phyloP scores from a whole-genome alignment of 2,888 invertebrate species.

The Neoaliturus tenellus region DNA sequence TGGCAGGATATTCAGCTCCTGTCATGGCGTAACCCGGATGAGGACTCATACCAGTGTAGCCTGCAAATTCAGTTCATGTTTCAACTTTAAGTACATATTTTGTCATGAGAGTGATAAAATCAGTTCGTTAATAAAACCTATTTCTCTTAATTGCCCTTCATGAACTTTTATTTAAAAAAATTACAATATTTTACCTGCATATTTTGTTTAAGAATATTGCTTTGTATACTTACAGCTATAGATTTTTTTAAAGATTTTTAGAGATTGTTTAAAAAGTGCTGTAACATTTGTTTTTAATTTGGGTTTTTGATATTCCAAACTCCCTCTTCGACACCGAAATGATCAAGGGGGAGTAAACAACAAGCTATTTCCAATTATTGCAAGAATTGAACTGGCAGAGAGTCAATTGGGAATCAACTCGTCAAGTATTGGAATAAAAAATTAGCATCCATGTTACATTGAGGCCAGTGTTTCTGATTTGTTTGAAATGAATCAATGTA shows the following conservation, averaged over 20 bases:
- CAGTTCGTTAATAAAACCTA: too few species aligned
- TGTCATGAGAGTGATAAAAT: too few species aligned
- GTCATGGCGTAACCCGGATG: slow-evolving; percentile 81
- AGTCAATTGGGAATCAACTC: slow-evolving; percentile 16
- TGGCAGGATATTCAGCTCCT: slow-evolving; percentile 85
- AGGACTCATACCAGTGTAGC: slow-evolving; percentile 89
- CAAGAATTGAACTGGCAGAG: slow-evolving; percentile 27
- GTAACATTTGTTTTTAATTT: slow-evolving; percentile 5
- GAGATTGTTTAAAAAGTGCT: not conserved
- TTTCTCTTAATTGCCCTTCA: too few species aligned
- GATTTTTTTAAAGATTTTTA: not conserved
- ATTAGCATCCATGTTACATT: slow-evolving; percentile 12
- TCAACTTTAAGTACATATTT: too few species aligned
- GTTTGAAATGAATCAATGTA: too few species aligned
- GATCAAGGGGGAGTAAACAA: slow-evolving; percentile 30
- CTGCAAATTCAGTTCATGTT: too few species aligned
- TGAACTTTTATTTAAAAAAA: too few species aligned
- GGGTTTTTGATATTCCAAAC: not conserved
- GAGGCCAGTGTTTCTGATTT: not conserved
- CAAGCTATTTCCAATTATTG: slow-evolving; percentile 34
- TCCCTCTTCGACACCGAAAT: not conserved
- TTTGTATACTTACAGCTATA: too few species aligned
- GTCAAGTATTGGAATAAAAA: slow-evolving; percentile 41
- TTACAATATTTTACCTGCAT: too few species aligned
- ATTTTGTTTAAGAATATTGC: too few species aligned